Percentiles rank a stretch among this genome's conserved stretches.
Conservation (phyloP, 2,888 invertebrate species). For the Venustoraphidia nigricollis region DNA sequence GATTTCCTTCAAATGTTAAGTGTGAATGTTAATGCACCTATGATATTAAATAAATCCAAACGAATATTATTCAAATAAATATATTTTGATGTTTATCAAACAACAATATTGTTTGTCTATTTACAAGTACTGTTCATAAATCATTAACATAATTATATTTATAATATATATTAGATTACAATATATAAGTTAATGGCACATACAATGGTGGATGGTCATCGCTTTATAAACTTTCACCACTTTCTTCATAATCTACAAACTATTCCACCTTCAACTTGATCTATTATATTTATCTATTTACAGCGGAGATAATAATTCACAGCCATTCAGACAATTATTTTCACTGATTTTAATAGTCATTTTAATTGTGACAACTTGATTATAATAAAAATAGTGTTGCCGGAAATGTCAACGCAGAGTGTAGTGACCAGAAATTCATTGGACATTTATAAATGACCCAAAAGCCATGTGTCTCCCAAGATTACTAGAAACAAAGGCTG, state of each 20-base stretch:
- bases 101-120: constrained; percentile 4
- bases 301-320: constrained; percentile 19
- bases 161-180: constrained; percentile 15
- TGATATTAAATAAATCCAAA: no score
- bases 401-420: no score
- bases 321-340: constrained; percentile 19
- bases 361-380: no score
- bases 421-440: no score
- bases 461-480: no score
- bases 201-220: constrained; percentile 17
- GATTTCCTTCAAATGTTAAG: no score
- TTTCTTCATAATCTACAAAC: not conserved
- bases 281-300: constrained; percentile 15
- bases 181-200: constrained; percentile 22
- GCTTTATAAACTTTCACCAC: not conserved
- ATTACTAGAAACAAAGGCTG: no score
- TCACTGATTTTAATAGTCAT: no score
- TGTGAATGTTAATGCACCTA: no score
- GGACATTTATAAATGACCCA: no score
- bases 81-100: constrained; percentile 7
- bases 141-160: constrained; percentile 14
- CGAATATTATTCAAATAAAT: not conserved
- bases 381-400: no score
- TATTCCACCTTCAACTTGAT: constrained; percentile 14
- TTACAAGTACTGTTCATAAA: constrained; percentile 2